phyloP scores from a whole-genome alignment of 2,888 invertebrate species.

The Sussaba pulchella region DNA sequence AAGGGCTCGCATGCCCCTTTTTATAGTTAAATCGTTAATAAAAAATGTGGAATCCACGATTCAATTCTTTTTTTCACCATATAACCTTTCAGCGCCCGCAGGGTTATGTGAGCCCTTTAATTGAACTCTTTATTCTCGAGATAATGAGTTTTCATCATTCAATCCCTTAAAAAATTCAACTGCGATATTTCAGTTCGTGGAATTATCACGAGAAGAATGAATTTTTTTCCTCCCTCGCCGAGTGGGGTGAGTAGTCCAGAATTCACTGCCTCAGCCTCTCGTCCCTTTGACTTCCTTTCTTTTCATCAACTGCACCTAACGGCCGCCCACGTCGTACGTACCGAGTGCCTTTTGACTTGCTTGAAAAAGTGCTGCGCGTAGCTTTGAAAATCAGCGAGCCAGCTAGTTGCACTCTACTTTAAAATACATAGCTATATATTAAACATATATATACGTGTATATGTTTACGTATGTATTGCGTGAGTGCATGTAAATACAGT shows the following conservation, averaged over 20 bases:
- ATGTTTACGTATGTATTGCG: neutral
- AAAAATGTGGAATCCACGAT: too few species aligned
- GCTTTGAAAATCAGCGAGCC: constrained; percentile 54
- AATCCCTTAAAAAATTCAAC: too few species aligned
- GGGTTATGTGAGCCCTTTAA: too few species aligned
- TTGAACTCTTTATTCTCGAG: neutral
- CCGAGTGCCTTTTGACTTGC: constrained; percentile 20
- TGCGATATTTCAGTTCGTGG: too few species aligned
- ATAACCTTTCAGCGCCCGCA: too few species aligned
- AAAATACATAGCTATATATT: constrained; percentile 11
- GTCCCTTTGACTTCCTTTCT: neutral
- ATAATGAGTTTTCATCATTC: neutral
- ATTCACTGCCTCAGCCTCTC: neutral
- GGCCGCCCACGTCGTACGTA: neutral
- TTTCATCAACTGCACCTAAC: neutral
- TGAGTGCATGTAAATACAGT: neutral
- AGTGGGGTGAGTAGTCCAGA: too few species aligned
- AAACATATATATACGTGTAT: constrained; percentile 21
- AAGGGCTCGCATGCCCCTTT: too few species aligned
- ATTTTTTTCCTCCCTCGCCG: too few species aligned
- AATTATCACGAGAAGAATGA: too few species aligned
- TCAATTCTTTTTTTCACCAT: too few species aligned
- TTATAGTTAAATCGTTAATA: too few species aligned
- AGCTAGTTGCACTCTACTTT: constrained; percentile 48
- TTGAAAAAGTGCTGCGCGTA: constrained; percentile 49